Evolutionary conservation across 2,797 vertebrate genomes (phyloP).

Genomic region (Uromys caudimaculatus): DNA sequence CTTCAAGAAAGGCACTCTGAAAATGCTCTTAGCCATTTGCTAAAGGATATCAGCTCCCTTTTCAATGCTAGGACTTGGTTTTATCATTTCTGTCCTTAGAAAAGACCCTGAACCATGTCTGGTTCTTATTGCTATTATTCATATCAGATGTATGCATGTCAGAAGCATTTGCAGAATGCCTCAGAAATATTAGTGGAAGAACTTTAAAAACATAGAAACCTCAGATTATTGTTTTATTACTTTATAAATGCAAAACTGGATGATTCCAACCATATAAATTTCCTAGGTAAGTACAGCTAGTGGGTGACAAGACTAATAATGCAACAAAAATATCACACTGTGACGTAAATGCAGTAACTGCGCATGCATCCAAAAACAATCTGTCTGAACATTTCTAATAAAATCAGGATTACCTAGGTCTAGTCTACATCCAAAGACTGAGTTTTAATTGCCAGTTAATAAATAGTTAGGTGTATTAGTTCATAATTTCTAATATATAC

Average conservation of each 20-base stretch:
- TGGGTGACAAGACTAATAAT: background rate
- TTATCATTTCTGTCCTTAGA: constrained; percentile 62
- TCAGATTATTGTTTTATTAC: background rate
- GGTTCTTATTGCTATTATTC: constrained; percentile 11
- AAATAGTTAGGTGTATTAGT: background rate
- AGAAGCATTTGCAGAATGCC: background rate
- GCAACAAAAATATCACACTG: background rate
- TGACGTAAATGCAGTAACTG: background rate
- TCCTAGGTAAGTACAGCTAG: background rate
- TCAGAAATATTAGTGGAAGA: constrained; percentile 14
- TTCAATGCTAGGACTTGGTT: constrained; percentile 64
- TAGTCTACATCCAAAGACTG: background rate
- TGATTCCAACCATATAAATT: background rate
- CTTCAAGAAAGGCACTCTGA: constrained; percentile 84
- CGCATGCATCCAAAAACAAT: background rate
- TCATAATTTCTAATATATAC: background rate
- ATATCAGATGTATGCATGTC: constrained; percentile 7
- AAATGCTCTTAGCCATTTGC: constrained; percentile 72
- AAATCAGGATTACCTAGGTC: background rate
- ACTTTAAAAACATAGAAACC: background rate
- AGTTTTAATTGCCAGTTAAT: background rate
- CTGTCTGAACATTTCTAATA: background rate
- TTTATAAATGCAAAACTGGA: constrained; percentile 16
- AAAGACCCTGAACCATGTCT: constrained; percentile 33
- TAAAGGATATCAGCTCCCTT: constrained; percentile 68